A percentile compares a stretch with the other conserved stretches of the same genome.
These are phyloP conservation scores for Lutjanus argentimaculatus DNA, from an alignment of 2,797 vertebrate species.

Conservation along the genomic window DNA sequence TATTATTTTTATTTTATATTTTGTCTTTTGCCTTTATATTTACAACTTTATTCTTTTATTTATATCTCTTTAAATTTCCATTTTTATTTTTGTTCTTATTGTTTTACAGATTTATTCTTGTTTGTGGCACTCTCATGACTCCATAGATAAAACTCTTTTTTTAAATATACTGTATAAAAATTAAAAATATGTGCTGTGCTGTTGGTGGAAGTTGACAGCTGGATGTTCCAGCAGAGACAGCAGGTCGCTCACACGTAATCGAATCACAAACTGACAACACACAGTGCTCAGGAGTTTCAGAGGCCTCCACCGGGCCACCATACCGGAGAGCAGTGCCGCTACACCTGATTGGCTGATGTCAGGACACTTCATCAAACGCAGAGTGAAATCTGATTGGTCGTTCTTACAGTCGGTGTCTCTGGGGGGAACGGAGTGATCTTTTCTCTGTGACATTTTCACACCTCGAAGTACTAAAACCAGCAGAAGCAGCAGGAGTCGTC, in stretches of 20 bases:
- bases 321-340: neutral
- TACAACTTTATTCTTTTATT: too few relatives aligned
- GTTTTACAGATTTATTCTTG: too few relatives aligned
- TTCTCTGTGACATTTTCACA: constrained; percentile 40
- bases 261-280: constrained; percentile 28
- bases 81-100: too few relatives aligned
- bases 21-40: too few relatives aligned
- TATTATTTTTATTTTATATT: too few relatives aligned
- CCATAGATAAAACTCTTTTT: too few relatives aligned
- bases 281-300: neutral
- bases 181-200: neutral
- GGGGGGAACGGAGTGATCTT: constrained; percentile 9
- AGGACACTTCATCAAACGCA: neutral
- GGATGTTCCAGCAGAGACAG: constrained; percentile 14
- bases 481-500: constrained; percentile 17
- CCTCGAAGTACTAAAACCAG: constrained; percentile 7
- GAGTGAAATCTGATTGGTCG: neutral
- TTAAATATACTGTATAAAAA: neutral
- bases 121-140: too few relatives aligned
- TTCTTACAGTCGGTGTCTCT: neutral
- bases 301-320: neutral
- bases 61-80: too few relatives aligned
- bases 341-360: constrained; percentile 16
- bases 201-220: constrained; percentile 28
- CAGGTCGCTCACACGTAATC: constrained; percentile 29